A percentile compares a stretch with the other conserved stretches of the same genome.
These are phyloP conservation scores for Lagocephalus sceleratus DNA, from an alignment of 2,797 vertebrate species.

Conservation along the genomic window DNA sequence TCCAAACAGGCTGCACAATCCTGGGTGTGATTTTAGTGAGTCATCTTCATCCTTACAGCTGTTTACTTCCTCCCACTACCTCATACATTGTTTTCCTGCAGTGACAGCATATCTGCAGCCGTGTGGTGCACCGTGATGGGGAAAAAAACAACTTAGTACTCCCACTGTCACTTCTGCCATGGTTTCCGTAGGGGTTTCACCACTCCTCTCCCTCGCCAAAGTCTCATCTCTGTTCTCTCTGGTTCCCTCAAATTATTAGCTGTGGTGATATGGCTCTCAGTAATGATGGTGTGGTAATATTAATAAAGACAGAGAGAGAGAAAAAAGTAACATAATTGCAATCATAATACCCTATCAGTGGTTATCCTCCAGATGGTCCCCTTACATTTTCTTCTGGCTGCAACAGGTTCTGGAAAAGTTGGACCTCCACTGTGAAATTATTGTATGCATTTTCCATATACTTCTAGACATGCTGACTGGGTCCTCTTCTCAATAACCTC, in stretches of 20 bases:
- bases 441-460: too few species aligned
- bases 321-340: background rate
- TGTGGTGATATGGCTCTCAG: conserved; percentile 33
- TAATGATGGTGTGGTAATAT: conserved; percentile 34
- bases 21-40: conserved; percentile 42
- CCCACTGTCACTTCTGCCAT: conserved; percentile 19
- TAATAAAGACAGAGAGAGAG: background rate
- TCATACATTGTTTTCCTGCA: conserved; percentile 30
- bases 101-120: conserved; percentile 29
- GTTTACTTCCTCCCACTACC: conserved; percentile 32
- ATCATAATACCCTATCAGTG: too few species aligned
- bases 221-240: background rate
- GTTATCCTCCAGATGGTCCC: too few species aligned
- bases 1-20: conserved; percentile 23
- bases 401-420: too few species aligned
- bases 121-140: conserved; percentile 6
- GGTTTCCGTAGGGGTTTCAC: conserved; percentile 22
- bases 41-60: conserved; percentile 40
- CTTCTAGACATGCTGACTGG: too few species aligned
- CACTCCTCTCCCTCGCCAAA: background rate
- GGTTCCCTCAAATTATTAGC: conserved; percentile 8
- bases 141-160: conserved; percentile 12
- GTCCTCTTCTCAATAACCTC: too few species aligned
- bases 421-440: too few species aligned
- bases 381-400: too few species aligned